Base-by-base conservation (phyloP, 2,797 vertebrate genomes). In the Buceros bicornis region DNA sequence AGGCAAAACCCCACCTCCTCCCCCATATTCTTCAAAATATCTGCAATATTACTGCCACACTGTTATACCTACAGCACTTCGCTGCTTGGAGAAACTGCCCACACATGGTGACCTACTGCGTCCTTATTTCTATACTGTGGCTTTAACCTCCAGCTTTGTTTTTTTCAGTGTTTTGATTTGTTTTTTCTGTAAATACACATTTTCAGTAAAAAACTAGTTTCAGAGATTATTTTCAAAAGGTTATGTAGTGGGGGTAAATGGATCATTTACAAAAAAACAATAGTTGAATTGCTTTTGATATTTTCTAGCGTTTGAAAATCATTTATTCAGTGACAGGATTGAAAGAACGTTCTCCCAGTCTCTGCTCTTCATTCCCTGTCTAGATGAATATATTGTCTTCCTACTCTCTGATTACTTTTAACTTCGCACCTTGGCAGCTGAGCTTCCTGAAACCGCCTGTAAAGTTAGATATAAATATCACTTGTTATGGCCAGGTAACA, bases 401-500 rank as follows among this genome's bases (percentile, higher is more conserved):
- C 60, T 88, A 20, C 43, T 69, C 81, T 79, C 25, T 73, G 25
- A 92, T 92, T 65, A 87, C 51, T 76, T 84, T 80, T 66, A 77
- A 56, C 54, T 31, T 43, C 58, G 8, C 29, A 80, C 60, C 51
- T 82, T 87, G 58, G 69, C 69, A 73, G 57, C 18, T 79, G 21
- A 82, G 71, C 58, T 89, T 93, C 66, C 62, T 95, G 54, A 80
- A 42, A 60, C 7, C 7, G 3, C 10, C 35, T 72, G 40, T 65
- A 54, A 74, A 84, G 42, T 82, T 64, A 88, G 17, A 42, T 21
- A 42, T 21, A 66, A 89, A 65, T 87, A 90, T 53, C 92, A 42
- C 16, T 81, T 29, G 9, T 14, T 88, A 87, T 24, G 61, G 8
- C 48, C 87, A 58, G 22, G 50, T 87, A 86, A 74, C 65, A 73